Evolutionary conservation across 1,140 invertebrate species (phyloP), one percentile per base, ranked within the genome.

Genomic region (Teleogryllus occipitalis): DNA sequence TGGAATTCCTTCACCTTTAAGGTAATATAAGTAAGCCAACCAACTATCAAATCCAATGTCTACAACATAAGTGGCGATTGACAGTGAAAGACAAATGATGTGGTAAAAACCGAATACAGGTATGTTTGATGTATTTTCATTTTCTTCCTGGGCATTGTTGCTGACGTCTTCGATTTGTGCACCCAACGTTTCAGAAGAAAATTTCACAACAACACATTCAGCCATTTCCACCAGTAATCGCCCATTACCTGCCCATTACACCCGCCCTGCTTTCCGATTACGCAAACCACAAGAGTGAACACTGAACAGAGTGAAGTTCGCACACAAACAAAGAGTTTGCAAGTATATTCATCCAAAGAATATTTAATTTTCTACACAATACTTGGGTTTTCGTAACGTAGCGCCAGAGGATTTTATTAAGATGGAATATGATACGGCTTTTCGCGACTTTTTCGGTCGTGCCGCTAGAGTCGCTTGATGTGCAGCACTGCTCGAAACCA

Each of bases 11-110:
- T 84, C 81, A 46, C 84, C 83, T 76, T 84, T 81, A 21, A 82
- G 77, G 49, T 84, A 85, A 81, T 88, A 88, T 81, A 85, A 84
- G 81, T 87, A 87, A 22, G 87, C 82, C 78, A 87, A 82, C 80
- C 85, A 84, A 75, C 85, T 85, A 79, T 86, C 84, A 81, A 87
- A 83, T 73, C 82, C 84, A 75, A 87, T 81, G 82, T 88, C 87
- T 76, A 86, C 74, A n/a, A 85, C 76, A 80, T 87, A 88, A 8
- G 87, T 87, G 78, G 85, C 81, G 54, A 87, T 86, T 72, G 85
- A 87, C 81, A 87, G 82, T 76, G 82, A 78, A 78, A 87, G 84
- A 80, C 85, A 86, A 76, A 84, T 82, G 74, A 84, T 83, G 81
- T 86, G 85, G 82, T 85, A 87, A 46, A 82, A 18, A 22, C 83